Percentiles rank a stretch among this genome's conserved stretches.
phyloP scores from a whole-genome alignment of 2,888 invertebrate genomes.

The Plagiodera versicolora region DNA sequence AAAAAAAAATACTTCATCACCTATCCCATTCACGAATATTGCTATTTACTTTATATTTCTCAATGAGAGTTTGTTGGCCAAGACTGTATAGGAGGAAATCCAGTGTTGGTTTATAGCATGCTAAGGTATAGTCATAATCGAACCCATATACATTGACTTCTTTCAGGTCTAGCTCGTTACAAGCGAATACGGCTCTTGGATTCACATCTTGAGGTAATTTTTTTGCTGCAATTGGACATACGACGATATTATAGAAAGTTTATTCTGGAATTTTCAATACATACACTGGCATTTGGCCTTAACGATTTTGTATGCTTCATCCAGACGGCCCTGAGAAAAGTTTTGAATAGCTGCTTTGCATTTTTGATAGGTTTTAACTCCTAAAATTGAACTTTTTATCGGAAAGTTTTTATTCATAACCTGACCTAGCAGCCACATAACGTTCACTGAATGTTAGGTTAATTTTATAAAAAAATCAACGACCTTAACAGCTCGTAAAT shows the following conservation, averaged over 20 bases:
- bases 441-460: neutral
- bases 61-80: constrained; percentile 82
- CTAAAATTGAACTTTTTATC: constrained; percentile 18
- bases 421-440: constrained; percentile 17
- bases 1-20: constrained; percentile 44
- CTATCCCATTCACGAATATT: neutral
- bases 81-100: constrained; percentile 89
- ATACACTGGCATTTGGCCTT: constrained; percentile 74
- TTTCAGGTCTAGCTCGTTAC: constrained; percentile 90
- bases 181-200: constrained; percentile 88
- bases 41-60: constrained; percentile 79
- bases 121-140: constrained; percentile 98
- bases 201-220: constrained; percentile 87
- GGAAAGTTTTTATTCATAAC: constrained; percentile 21
- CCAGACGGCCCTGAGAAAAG: constrained; percentile 45
- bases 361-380: constrained; percentile 14
- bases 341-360: constrained; percentile 26
- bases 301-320: constrained; percentile 66
- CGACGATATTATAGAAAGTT: constrained; percentile 4
- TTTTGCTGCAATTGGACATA: constrained; percentile 63
- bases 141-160: constrained; percentile 95
- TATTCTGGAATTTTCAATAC: constrained; percentile 45
- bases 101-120: constrained; percentile 88
- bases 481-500: neutral
- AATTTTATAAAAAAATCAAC: neutral